phyloP scores from a whole-genome alignment of 2,113 vertebrate genomes.

The Butastur rufipennis region DNA sequence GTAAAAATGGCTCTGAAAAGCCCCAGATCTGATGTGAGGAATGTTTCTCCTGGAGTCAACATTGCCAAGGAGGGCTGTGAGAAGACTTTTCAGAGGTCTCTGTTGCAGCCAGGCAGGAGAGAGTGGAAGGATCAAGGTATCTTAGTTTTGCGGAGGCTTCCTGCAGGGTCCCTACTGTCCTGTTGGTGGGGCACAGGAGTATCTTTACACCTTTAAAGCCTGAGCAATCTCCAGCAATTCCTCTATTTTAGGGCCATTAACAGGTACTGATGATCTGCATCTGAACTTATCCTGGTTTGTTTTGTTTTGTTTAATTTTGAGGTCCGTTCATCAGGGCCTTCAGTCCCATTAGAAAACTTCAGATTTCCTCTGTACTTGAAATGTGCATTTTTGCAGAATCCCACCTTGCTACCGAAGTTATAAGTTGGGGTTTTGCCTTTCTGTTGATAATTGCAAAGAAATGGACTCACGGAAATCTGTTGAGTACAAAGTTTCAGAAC shows the following conservation, averaged over 20 bases:
- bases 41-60: not conserved
- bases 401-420: not conserved
- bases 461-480: not conserved
- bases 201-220: not conserved
- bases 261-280: not conserved
- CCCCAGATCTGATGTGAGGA: not conserved
- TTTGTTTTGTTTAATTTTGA: not conserved
- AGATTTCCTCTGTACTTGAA: not conserved
- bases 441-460: not conserved
- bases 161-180: not conserved
- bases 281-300: not conserved
- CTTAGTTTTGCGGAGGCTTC: not conserved
- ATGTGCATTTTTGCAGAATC: not conserved
- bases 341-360: not conserved
- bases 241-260: not conserved
- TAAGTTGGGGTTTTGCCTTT: not conserved
- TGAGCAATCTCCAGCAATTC: not conserved
- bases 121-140: not conserved
- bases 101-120: not conserved
- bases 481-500: not conserved
- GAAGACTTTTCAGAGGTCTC: not conserved
- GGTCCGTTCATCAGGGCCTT: accelerated
- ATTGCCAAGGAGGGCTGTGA: not conserved
- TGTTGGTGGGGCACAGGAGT: not conserved
- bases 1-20: not conserved